Base-by-base conservation (phyloP, 2,113 vertebrate species). In the Myrmophylax atrothorax region DNA sequence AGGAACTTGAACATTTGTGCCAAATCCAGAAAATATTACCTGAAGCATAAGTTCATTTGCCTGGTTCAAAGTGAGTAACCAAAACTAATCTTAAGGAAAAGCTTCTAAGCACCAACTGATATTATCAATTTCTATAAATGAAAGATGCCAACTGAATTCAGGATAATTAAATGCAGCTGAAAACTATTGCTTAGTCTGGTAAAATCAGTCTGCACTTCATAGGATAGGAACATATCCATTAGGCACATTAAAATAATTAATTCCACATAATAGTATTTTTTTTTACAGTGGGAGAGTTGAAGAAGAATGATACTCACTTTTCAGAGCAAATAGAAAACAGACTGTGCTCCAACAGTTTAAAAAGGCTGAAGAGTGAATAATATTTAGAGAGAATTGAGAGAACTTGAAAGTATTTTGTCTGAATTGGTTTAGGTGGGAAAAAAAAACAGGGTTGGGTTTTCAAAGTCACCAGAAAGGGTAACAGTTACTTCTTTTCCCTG, bases 401-500 rank as follows among this genome's bases (percentile, higher is more conserved):
- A 37, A 19, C 13, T 35, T 63, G 29, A 60, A 75, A 85, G 46
- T n/a, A 50, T 77, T 77, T 89, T 64, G 13, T 53, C 25, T 62
- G 18, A 58, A 28, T 7, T 37, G 1, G 59, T 91, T 67, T 24
- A 67, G 15, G 5, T 31, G 5, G 46, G 38, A 85, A 66, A 29
- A 55, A 42, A 46, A 44, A 33, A 8, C 25, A 33, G 3, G 2
- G 1, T 18, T 78, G 2, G 0, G 5, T 25, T 84, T 79, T 68
- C 52, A 37, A 68, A 66, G 53, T 52, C 1, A 63, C 49, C 44
- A 49, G 23, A 10, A 64, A 18, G 20, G 2, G 3, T 38, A 40
- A 8, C 3, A 72, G 47, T 14, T 58, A 19, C 1, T 6, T 22
- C 17, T 35, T 55, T n/a, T 2, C 2, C 14, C 6, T 12, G 4